phyloP scores from a whole-genome alignment of 2,113 vertebrate genomes.

The Psophia crepitans region DNA sequence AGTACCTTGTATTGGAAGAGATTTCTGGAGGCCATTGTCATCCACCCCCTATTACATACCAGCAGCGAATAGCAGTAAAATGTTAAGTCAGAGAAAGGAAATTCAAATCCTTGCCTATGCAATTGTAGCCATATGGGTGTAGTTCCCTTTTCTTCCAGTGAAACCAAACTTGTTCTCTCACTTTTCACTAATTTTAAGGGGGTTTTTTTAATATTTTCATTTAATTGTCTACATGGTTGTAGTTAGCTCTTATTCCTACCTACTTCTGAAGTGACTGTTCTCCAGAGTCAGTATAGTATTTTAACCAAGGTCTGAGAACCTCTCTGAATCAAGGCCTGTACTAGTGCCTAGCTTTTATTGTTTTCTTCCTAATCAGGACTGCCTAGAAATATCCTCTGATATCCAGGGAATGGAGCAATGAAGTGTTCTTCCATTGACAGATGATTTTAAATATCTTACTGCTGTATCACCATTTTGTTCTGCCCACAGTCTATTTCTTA shows the following conservation, averaged over 20 bases:
- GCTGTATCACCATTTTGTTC: neutral
- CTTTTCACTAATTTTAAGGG: neutral
- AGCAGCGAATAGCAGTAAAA: neutral
- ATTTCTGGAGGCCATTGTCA: neutral
- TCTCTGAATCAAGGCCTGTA: neutral
- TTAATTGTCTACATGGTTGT: neutral
- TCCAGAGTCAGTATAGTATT: neutral
- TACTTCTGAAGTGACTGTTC: neutral
- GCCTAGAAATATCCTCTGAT: neutral
- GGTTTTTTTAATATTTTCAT: neutral
- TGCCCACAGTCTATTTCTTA: neutral
- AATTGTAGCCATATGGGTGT: neutral
- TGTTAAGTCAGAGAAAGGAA: neutral
- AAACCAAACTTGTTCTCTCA: neutral
- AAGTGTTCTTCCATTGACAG: neutral
- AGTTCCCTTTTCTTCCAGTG: neutral
- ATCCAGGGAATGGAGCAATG: neutral
- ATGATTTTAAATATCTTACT: neutral
- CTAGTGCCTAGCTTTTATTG: neutral
- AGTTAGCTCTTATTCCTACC: neutral
- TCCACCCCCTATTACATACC: neutral
- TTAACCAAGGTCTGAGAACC: neutral
- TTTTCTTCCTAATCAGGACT: neutral
- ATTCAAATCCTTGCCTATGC: neutral
- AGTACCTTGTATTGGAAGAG: neutral